phyloP scores from a whole-genome alignment of 2,113 vertebrate genomes.

The Lanius collurio region DNA sequence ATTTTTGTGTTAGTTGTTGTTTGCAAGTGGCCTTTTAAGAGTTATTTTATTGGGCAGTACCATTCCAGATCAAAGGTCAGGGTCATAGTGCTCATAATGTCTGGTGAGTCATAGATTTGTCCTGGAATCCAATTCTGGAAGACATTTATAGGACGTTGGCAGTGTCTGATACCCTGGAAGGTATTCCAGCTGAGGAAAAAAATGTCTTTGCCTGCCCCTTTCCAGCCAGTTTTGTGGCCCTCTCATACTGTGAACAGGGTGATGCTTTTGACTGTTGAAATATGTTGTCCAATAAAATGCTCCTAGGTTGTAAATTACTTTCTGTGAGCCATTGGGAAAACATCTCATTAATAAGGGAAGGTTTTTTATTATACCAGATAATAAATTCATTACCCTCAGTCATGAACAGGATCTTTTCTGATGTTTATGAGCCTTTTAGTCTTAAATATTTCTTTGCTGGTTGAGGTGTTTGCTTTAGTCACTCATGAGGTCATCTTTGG shows the following conservation, averaged over 20 bases:
- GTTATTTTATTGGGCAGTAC: neutral
- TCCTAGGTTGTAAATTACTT: neutral
- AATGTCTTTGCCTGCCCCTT: neutral
- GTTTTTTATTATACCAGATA: neutral
- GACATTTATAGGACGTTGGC: neutral
- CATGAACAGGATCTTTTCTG: neutral
- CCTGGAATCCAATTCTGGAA: constrained; percentile 39
- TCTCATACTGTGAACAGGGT: neutral
- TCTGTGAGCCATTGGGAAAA: neutral
- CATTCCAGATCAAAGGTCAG: constrained; percentile 28
- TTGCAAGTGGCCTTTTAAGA: neutral
- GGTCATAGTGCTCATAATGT: constrained; percentile 4
- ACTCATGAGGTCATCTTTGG: neutral
- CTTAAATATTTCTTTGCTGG: neutral
- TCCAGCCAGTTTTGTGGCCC: neutral
- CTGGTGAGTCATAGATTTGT: constrained; percentile 52
- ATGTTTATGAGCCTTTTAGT: neutral
- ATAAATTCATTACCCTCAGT: neutral
- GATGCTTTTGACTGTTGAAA: neutral
- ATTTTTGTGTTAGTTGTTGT: neutral
- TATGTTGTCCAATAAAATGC: neutral
- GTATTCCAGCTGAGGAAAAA: neutral
- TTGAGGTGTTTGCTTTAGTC: neutral
- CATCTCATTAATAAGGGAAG: neutral
- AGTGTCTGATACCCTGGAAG: neutral